Base-by-base conservation (phyloP, 2,113 vertebrate species). In the Neofelis nebulosa region DNA sequence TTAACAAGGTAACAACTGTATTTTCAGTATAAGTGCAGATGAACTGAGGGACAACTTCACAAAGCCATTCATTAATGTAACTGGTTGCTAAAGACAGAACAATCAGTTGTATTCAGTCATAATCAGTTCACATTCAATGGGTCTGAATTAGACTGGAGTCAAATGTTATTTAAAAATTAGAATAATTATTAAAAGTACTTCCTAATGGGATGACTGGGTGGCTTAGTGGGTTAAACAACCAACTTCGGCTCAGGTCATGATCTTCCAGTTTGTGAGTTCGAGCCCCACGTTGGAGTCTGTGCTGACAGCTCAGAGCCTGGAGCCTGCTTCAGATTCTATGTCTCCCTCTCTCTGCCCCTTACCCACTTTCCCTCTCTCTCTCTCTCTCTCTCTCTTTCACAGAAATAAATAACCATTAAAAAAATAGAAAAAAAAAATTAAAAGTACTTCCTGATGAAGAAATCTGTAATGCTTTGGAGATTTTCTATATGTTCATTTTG, bases 101-200 rank as follows among this genome's bases (percentile, higher is more conserved):
- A 89, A 50, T 87, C 36, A 86, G 21, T 81, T 45, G 31, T 78
- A 78, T 31, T 48, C 74, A 78, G 29, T 78, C 74, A 18, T 29
- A 61, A 52, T 66, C 19, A 78, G 74, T 94, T 93, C 31, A 89
- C 10, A 86, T 68, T 23, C 29, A 50, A 61, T 41, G 29, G 27
- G n/a, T 91, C 12, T 50, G 12, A 89, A 81, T 63, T 81, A 63
- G 38, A 74, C 68, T 91, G n/a, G 31, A 97, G 76, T 55, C 7
- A 57, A 97, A 73, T 86, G 7, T 16, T 91, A 36, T 71, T 96
- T 74, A 69, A 87, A 88, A 86, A 86, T 55, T 57, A 90, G 36
- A 82, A 76, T 93, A 69, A 88, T 86, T 69, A 63, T 78, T 89
- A 63, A 93, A 83, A 65, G 3, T 73, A 48, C 4, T 65, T 93